Evolutionary conservation across 2,797 vertebrate genomes (phyloP), one percentile per base, ranked within the genome.

Genomic region (Echiichthys vipera): DNA sequence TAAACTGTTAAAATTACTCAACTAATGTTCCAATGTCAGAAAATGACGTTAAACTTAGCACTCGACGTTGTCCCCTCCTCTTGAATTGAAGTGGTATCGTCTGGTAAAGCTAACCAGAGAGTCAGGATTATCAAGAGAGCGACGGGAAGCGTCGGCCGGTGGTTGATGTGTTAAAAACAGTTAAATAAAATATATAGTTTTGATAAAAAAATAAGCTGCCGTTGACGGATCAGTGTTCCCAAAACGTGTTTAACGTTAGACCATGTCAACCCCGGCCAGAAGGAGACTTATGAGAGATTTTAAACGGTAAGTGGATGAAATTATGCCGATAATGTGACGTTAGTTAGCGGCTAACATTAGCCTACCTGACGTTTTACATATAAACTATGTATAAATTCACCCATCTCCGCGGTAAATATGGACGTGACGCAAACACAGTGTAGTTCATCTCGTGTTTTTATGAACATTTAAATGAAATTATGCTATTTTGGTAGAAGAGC

Each of bases 221-320:
- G 27, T 9, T 36, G 42, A 59, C 24, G 22, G 11, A 22, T 18
- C 11, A 1, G 8, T 32, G 11, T 71, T 51, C 24, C 65, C 18
- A 59, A 7, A 40, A 75, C 50, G 9, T 36, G 9, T 66, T 47
- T 42, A 22, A 67, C n/a, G 17, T 62, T 47, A 74, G 88, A 43
- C 64, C 27, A 98, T 99, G 98, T 98, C 97, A 40, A 99, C 97
- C 72, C 98, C 98, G 69, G 97, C 98, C 64, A 96, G 97, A 94
- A 95, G 97, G 90, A 95, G 97, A 85, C 96, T 99, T 59, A 99
- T 98, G 97, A 94, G 97, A 87, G 97, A 98, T 93, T 99, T 98
- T 93, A 99, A 99, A 94, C 95, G 97, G 98, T 98, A 92, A 94
- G 87, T 90, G 68, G 22, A 54, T 43, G 50, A 75, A 73, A 80